Base-by-base conservation (phyloP, 2,113 vertebrate species). In the Corythoichthys intestinalis region DNA sequence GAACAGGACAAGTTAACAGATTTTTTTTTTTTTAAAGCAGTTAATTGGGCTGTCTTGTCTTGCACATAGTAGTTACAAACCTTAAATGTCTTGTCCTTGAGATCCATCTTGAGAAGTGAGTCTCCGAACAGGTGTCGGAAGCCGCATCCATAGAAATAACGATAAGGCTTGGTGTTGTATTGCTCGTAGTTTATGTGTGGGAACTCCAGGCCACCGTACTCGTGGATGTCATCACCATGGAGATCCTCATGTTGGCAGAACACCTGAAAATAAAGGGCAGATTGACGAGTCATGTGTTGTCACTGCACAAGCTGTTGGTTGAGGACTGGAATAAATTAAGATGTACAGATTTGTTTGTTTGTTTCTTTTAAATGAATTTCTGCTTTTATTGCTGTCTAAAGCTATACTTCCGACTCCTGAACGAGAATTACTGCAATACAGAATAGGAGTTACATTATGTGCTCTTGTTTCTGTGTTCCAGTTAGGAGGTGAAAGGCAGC, bases 121-220 rank as follows among this genome's bases (percentile, higher is more conserved):
- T 97, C 91, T 63, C 94, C 94, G 47, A 98, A 83, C 77, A 99
- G 12, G 71, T 98, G 94, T 66, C 82, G 86, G 78, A 96, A 95
- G 7, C 96, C 96, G 13, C 95, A 98, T 11, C 94, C 95, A 0
- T 97, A 98, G 85, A 97, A 94, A 80, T 92, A 98, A 6, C 85
- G 89, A 70, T 98, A 98, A 1, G 91, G 94, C 61, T 83, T 89
- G 4, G 94, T 87, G 50, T 90, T 96, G 72, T 39, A 94, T 12
- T 12, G 65, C 0, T 70, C 17, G 28, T 98, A 98, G 78, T 98
- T 94, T 82, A 98, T 98, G 71, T 95, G 95, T 3, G 96, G 95
- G 72, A 98, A 97, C 83, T 98, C 96, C 79, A 98, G 53, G 1
- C 96, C 95, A 17, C 95, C 94, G 3, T 91, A 92, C 0, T 92